Conservation (phyloP, 1,140 invertebrate species). For the Lordiphosa collinella region DNA sequence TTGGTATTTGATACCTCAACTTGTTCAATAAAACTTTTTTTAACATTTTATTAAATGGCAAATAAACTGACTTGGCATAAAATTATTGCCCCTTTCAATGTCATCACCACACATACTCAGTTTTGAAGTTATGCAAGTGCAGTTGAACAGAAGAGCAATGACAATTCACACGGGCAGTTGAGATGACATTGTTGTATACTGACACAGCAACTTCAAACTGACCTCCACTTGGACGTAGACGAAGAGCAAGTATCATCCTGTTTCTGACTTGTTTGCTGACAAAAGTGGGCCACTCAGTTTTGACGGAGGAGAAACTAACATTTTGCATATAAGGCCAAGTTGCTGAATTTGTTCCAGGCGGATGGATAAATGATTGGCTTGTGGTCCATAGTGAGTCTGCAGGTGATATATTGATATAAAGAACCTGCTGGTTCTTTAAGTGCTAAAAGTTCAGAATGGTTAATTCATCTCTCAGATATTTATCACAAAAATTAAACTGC, state of each 20-base stretch:
- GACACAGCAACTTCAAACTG: conserved; percentile 6
- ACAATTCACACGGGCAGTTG: conserved; percentile 24
- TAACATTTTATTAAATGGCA: neutral
- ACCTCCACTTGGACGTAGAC: neutral
- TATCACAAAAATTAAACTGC: no score
- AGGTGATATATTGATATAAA: no score
- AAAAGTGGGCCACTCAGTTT: conserved; percentile 8
- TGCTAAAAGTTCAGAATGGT: no score
- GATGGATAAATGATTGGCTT: no score
- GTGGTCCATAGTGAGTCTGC: no score
- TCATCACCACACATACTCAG: conserved; percentile 1
- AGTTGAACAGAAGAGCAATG: conserved; percentile 17
- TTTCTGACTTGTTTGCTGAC: conserved; percentile 1
- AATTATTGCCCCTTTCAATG: conserved; percentile 1
- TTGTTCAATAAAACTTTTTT: no score
- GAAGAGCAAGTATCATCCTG: neutral
- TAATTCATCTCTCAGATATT: no score
- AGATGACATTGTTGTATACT: conserved; percentile 34
- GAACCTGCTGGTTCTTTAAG: no score
- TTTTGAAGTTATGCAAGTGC: conserved; percentile 24
- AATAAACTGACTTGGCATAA: neutral
- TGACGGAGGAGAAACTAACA: no score
- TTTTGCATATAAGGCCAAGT: no score
- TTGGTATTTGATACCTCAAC: no score
- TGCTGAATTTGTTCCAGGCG: neutral